phyloP scores from a whole-genome alignment of 2,888 invertebrate species.

The Drosophila anomalata region DNA sequence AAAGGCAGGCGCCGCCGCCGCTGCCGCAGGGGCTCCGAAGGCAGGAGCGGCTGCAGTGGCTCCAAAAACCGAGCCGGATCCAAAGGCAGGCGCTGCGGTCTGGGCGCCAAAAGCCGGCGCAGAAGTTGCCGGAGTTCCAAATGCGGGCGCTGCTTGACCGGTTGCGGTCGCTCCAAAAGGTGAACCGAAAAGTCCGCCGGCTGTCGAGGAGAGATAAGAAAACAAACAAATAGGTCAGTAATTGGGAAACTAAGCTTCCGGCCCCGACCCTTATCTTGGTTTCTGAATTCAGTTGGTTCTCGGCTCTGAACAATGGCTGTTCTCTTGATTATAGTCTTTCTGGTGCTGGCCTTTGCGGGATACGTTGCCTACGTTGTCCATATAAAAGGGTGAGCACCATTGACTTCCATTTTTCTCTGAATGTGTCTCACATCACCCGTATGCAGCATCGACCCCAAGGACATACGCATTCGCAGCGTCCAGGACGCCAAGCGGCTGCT shows the following conservation, averaged over 20 bases:
- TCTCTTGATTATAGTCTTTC: conserved; percentile 40
- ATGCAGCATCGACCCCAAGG: conserved; percentile 60
- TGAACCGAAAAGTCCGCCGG: conserved; percentile 78
- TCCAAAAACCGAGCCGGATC: conserved; percentile 51
- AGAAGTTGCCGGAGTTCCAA: conserved; percentile 49
- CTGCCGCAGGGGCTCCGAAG: conserved; percentile 58
- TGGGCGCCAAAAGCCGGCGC: conserved; percentile 62
- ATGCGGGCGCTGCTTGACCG: conserved; percentile 43
- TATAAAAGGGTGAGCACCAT: conserved; percentile 61
- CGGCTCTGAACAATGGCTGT: conserved; percentile 31
- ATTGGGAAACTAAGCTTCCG: conserved; percentile 47
- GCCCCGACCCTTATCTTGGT: conserved; percentile 52
- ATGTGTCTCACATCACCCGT: background rate
- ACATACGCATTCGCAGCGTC: conserved; percentile 55
- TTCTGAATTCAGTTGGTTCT: conserved; percentile 41
- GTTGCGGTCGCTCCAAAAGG: conserved; percentile 73
- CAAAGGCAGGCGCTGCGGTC: conserved; percentile 42
- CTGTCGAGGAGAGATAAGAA: conserved; percentile 58
- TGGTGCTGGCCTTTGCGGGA: conserved; percentile 38
- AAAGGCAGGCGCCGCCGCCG: conserved; percentile 44
- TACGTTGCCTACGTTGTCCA: conserved; percentile 62
- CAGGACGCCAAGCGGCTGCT: conserved; percentile 62
- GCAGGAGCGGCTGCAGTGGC: conserved; percentile 47
- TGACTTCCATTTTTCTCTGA: background rate
- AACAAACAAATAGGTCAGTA: conserved; percentile 47